Percentiles rank a stretch among this genome's conserved stretches.
Conservation (phyloP, 1,140 invertebrate genomes). For the Rhyzopertha dominica region DNA sequence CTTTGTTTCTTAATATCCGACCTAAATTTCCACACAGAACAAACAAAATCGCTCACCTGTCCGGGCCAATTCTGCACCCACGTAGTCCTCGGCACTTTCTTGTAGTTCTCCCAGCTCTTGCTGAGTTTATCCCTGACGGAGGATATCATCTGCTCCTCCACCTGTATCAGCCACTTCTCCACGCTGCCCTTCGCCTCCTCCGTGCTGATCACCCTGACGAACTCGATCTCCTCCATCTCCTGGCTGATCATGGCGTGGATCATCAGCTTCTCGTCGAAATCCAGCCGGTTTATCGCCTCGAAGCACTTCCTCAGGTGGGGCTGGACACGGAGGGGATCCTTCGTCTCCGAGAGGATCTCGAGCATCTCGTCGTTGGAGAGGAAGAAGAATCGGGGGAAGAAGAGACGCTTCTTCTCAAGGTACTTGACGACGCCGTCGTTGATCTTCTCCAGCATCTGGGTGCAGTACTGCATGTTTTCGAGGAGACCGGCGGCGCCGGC, state of each 20-base stretch:
- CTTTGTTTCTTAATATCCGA: no score
- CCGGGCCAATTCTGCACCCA: slow-evolving; percentile 95
- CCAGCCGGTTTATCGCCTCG: slow-evolving; percentile 66
- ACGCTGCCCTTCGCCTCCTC: slow-evolving; percentile 79
- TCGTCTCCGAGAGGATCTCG: slow-evolving; percentile 89
- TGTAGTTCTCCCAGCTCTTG: slow-evolving; percentile 67
- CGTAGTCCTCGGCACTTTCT: slow-evolving; percentile 55
- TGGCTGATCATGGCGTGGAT: slow-evolving; percentile 82
- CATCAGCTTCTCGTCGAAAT: slow-evolving; percentile 72
- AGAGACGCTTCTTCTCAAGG: slow-evolving; percentile 86
- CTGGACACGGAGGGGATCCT: slow-evolving; percentile 81
- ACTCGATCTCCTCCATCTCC: slow-evolving; percentile 74
- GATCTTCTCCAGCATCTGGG: slow-evolving; percentile 71
- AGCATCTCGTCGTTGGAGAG: slow-evolving; percentile 94
- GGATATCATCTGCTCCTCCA: slow-evolving; percentile 76
- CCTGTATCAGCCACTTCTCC: slow-evolving; percentile 87
- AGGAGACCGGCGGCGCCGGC: slow-evolving; percentile 67
- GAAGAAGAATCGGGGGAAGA: slow-evolving; percentile 91
- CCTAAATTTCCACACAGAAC: no score
- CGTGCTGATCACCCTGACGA: slow-evolving; percentile 68
- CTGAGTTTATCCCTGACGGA: slow-evolving; percentile 66
- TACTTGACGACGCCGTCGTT: slow-evolving; percentile 86
- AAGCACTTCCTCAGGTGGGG: slow-evolving; percentile 92
- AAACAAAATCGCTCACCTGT: no score
- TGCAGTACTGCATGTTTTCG: slow-evolving; percentile 69